These are phyloP conservation scores for Vanessa tameamea DNA, from an alignment of 1,140 invertebrate genomes.

Conservation along the genomic window DNA sequence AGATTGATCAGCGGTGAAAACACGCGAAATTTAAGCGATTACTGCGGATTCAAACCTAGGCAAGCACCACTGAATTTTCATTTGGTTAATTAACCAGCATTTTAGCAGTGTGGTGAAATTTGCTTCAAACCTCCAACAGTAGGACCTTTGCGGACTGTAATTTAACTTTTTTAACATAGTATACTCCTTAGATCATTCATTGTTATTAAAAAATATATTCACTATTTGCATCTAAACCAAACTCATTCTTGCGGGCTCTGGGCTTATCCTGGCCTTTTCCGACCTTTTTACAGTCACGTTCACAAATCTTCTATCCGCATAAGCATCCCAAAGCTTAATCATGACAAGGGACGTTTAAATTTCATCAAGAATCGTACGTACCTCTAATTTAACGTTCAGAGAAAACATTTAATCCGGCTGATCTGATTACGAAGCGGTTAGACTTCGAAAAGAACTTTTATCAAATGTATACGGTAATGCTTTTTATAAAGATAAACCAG, in stretches of 20 bases:
- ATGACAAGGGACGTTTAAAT: conserved; percentile 32
- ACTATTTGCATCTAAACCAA: background rate
- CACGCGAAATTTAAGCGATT: no score
- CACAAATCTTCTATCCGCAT: background rate
- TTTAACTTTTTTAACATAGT: no score
- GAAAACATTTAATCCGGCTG: conserved; percentile 31
- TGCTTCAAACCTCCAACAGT: no score
- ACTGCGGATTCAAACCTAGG: no score
- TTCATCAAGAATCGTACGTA: conserved; percentile 23
- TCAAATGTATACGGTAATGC: conserved; percentile 25
- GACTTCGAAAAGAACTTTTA: conserved; percentile 27
- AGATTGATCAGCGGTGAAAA: no score
- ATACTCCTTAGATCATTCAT: background rate
- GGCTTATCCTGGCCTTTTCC: background rate
- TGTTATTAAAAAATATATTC: background rate
- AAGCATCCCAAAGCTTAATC: conserved; percentile 13
- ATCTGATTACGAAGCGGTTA: conserved; percentile 32
- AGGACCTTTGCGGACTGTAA: no score
- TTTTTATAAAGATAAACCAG: conserved; percentile 29
- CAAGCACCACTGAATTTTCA: no score
- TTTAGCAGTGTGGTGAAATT: no score
- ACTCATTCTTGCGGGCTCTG: background rate
- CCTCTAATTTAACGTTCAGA: conserved; percentile 32
- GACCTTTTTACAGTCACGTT: conserved; percentile 6
- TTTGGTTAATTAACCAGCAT: no score